Percentiles rank a stretch among this genome's conserved stretches.
These are phyloP conservation scores for Pachydiplax longipennis DNA, from an alignment of 2,888 invertebrate species.

Conservation along the genomic window DNA sequence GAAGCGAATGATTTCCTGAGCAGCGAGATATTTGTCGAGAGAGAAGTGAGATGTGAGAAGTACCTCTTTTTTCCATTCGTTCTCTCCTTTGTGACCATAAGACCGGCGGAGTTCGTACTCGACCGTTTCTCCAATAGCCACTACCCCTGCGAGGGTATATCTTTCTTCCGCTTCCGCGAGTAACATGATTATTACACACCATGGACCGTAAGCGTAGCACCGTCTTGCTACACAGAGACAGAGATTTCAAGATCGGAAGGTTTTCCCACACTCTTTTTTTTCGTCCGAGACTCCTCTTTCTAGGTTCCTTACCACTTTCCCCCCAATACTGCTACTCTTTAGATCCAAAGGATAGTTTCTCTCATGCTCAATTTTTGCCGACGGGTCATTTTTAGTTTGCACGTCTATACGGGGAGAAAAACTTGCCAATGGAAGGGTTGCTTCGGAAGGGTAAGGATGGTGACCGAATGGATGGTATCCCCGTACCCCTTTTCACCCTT, in stretches of 20 bases:
- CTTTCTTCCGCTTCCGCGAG: neutral
- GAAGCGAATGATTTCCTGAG: no score
- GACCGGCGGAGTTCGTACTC: neutral
- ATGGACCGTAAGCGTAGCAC: neutral
- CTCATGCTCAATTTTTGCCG: neutral
- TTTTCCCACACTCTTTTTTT: conserved; percentile 23
- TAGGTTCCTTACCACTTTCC: neutral
- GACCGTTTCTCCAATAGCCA: neutral
- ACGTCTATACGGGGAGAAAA: neutral
- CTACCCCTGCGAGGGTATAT: neutral
- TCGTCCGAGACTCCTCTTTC: neutral
- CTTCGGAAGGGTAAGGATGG: conserved; percentile 6
- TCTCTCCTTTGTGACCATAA: neutral
- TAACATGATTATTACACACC: neutral
- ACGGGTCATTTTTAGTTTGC: neutral
- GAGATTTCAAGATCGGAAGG: neutral
- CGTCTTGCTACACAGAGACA: neutral
- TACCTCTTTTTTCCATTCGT: neutral
- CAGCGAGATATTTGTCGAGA: neutral
- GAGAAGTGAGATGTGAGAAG: neutral
- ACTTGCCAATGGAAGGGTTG: conserved; percentile 20
- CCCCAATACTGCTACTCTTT: neutral
- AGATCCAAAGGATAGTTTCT: neutral
- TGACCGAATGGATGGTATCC: neutral
- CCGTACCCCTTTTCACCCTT: neutral